phyloP scores from a whole-genome alignment of 1,140 invertebrate species.

The Armadillidium nasatum region DNA sequence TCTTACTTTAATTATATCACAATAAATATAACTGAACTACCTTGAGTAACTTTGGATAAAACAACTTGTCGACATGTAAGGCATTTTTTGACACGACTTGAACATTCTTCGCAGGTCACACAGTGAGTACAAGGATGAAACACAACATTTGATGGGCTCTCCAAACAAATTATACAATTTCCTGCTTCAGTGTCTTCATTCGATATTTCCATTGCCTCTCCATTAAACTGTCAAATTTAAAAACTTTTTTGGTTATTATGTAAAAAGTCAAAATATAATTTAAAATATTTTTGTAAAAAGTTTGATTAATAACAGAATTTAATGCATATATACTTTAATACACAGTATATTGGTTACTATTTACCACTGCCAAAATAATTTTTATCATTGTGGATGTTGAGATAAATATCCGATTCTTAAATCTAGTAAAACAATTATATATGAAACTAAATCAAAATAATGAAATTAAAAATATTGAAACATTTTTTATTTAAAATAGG shows the following conservation, averaged over 20 bases:
- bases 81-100: slow-evolving; percentile 73
- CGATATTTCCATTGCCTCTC: background rate
- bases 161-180: slow-evolving; percentile 69
- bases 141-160: slow-evolving; percentile 58
- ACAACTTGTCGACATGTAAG: slow-evolving; percentile 59
- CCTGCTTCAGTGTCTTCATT: slow-evolving; percentile 23
- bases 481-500: too few species aligned
- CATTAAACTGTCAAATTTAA: background rate
- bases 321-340: background rate
- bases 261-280: background rate
- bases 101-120: slow-evolving; percentile 71
- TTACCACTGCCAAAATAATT: too few species aligned
- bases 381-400: too few species aligned
- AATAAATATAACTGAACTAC: slow-evolving; percentile 19
- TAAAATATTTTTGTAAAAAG: background rate
- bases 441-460: too few species aligned
- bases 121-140: slow-evolving; percentile 71
- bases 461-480: too few species aligned
- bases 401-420: too few species aligned
- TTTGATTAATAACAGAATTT: background rate
- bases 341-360: too few species aligned
- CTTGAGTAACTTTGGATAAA: slow-evolving; percentile 43
- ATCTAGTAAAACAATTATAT: too few species aligned
- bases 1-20: too few species aligned
- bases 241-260: background rate